A percentile compares a stretch with the other conserved stretches of the same genome.
Conservation (phyloP, 2,113 vertebrate genomes). For the Otis tarda region DNA sequence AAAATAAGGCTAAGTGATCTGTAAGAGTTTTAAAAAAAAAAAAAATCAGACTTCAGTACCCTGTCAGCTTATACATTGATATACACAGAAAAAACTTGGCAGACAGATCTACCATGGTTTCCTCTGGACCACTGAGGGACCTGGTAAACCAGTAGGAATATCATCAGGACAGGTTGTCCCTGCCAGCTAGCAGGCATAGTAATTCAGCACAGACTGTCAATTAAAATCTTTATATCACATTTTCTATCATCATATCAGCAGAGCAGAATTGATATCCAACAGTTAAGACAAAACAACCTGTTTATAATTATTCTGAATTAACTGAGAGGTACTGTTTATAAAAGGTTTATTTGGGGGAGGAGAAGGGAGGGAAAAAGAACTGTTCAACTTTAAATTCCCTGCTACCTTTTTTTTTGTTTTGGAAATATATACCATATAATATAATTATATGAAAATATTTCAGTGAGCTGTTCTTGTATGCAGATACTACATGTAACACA, state of each 20-base stretch:
- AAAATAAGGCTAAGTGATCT: background rate
- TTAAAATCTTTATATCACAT: conserved; percentile 17
- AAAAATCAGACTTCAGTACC: background rate
- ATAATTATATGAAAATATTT: background rate
- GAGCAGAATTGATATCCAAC: background rate
- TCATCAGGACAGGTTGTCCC: background rate
- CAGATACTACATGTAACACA: background rate
- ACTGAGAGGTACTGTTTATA: background rate
- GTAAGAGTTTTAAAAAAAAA: background rate
- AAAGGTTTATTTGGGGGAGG: background rate
- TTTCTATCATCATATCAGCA: conserved; percentile 1
- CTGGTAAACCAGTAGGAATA: background rate
- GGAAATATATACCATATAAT: background rate
- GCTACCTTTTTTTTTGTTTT: background rate
- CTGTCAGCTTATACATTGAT: background rate
- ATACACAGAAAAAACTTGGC: background rate
- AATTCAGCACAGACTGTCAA: background rate
- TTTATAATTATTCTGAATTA: background rate
- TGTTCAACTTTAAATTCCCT: background rate
- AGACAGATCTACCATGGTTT: background rate
- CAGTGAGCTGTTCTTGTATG: background rate
- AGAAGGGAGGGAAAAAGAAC: background rate
- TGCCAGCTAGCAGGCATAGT: background rate
- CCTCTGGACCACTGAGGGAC: background rate
- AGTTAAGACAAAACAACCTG: background rate